Conservation (phyloP, 2,888 invertebrate species). For the Entomobrya multifasciata region DNA sequence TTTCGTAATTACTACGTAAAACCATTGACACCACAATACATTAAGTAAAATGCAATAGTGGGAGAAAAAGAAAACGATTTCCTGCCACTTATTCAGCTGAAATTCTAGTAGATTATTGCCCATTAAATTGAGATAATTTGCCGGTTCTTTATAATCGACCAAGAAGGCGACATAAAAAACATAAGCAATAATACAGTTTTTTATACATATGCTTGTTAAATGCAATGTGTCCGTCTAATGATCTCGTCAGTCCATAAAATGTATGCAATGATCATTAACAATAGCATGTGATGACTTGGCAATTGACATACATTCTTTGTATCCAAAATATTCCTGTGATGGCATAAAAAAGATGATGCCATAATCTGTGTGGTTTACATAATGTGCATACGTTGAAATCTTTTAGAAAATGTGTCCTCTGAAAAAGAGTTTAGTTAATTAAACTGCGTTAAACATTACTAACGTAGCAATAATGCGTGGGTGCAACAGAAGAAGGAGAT, state of each 20-base stretch:
- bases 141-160: background rate
- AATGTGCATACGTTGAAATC: too few relatives aligned
- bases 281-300: slow-evolving; percentile 6
- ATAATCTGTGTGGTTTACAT: background rate
- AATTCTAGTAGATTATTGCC: slow-evolving; percentile 4
- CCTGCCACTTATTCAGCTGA: slow-evolving; percentile 15
- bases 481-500: background rate
- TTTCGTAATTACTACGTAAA: background rate
- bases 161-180: background rate
- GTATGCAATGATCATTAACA: too few relatives aligned
- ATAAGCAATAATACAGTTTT: background rate
- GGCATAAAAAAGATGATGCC: too few relatives aligned
- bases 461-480: too few relatives aligned
- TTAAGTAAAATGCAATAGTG: background rate
- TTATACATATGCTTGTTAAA: background rate
- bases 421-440: too few relatives aligned
- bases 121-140: slow-evolving; percentile 6
- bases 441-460: too few relatives aligned
- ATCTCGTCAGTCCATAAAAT: too few relatives aligned
- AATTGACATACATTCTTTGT: background rate
- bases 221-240: too few relatives aligned
- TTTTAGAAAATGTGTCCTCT: too few relatives aligned
- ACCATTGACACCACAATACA: background rate
- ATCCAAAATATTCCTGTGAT: background rate
- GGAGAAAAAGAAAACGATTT: background rate